phyloP scores from a whole-genome alignment of 2,113 vertebrate genomes.

The Muntiacus reevesi region DNA sequence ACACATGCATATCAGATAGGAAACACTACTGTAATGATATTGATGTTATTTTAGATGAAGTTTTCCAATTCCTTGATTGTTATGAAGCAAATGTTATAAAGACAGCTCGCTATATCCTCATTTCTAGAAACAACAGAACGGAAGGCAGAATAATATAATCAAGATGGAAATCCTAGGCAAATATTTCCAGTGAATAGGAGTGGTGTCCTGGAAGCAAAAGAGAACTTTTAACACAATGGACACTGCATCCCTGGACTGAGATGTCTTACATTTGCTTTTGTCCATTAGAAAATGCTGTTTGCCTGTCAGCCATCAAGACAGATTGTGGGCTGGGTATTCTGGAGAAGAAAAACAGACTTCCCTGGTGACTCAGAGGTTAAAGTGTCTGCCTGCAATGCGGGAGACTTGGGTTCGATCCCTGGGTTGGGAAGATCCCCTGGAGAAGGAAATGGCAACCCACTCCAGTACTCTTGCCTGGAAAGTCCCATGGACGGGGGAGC shows the following conservation, averaged over 20 bases:
- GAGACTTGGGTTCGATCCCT: no score
- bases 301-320: not conserved
- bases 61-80: not conserved
- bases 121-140: not conserved
- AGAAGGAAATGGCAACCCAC: no score
- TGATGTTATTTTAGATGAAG: conserved; percentile 37
- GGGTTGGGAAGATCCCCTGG: no score
- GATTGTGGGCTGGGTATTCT: not conserved
- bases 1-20: not conserved
- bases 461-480: no score
- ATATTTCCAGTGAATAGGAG: not conserved
- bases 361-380: no score
- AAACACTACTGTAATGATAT: not conserved
- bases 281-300: not conserved
- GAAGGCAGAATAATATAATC: not conserved
- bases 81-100: not conserved
- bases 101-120: not conserved
- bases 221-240: not conserved
- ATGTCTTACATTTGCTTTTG: not conserved
- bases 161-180: not conserved
- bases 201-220: not conserved
- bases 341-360: not conserved
- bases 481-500: no score
- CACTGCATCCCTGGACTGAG: not conserved
- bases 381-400: no score